Conservation (phyloP, 2,888 invertebrate species). For the Blomia tropicalis region DNA sequence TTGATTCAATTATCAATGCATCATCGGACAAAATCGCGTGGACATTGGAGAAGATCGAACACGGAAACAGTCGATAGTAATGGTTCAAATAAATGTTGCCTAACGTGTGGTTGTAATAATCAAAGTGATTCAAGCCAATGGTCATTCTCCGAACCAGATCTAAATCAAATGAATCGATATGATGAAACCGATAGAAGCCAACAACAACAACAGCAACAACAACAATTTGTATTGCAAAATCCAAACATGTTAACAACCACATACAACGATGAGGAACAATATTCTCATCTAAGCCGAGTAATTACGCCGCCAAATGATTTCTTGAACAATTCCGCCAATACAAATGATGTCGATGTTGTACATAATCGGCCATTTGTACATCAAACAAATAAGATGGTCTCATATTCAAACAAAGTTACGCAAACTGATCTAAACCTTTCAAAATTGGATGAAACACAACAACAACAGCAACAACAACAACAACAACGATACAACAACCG, state of each 20-base stretch:
- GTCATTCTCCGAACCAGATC: conserved; percentile 9
- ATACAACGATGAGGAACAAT: background rate
- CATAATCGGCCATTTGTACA: background rate
- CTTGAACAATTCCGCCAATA: background rate
- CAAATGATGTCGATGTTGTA: background rate
- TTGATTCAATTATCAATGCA: background rate
- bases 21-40: background rate
- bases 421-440: background rate
- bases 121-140: conserved; percentile 1
- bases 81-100: background rate
- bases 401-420: background rate
- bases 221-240: background rate
- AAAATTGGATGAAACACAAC: background rate
- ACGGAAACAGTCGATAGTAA: background rate
- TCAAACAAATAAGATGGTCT: background rate
- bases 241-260: background rate
- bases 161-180: background rate
- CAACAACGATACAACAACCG: background rate
- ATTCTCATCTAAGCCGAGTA: background rate
- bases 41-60: background rate
- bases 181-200: background rate
- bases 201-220: no score
- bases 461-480: background rate
- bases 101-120: background rate
- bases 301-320: conserved; percentile 15